Evolutionary conservation across 1,140 invertebrate species (phyloP), one percentile per base, ranked within the genome.

Genomic region (Procambarus clarkii): DNA sequence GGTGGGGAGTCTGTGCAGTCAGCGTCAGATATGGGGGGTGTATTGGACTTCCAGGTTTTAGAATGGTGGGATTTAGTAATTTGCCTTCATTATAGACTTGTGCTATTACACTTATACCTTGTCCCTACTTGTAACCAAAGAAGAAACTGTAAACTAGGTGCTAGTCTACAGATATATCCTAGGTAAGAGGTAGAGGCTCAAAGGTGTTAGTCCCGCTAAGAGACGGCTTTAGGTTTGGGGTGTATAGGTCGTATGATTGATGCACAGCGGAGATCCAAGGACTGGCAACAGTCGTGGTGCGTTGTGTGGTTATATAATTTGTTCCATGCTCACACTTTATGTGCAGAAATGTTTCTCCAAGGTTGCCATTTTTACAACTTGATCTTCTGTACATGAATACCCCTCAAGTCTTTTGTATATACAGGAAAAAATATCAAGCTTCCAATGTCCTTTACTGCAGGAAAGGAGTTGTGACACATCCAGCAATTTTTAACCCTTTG

Each of bases 341-440:
- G 74, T 79, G 82, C 81, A 79, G 76, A 91, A 74, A 44, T 79
- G 21, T 83, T 83, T 88, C 45, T 80, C 58, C 78, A 60, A 46
- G 69, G 87, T 88, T 88, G 79, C 87, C 79, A 88, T 88, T 88
- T 88, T 88, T 82, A 88, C 87, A 88, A 88, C 83, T 82, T 88
- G 71, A 82, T 82, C 60, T 78, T 81, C 87, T 88, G 87, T 88
- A 88, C 78, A 88, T 88, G 87, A 88, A 80, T 80, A n/a, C 77
- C 77, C 86, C 58, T 54, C 44, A 88, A 76, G 60, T 76, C 69
- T 88, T 88, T 60, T 88, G 60, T 88, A 88, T 88, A 88, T 71
- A 89, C 15, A 82, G 79, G 64, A 81, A 89, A 81, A 54, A 34
- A 54, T 74, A 69, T 82, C 79, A 91, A 60, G 76, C 89, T 91